Evolutionary conservation across 2,113 vertebrate genomes (phyloP).

Genomic region (Meles meles): DNA sequence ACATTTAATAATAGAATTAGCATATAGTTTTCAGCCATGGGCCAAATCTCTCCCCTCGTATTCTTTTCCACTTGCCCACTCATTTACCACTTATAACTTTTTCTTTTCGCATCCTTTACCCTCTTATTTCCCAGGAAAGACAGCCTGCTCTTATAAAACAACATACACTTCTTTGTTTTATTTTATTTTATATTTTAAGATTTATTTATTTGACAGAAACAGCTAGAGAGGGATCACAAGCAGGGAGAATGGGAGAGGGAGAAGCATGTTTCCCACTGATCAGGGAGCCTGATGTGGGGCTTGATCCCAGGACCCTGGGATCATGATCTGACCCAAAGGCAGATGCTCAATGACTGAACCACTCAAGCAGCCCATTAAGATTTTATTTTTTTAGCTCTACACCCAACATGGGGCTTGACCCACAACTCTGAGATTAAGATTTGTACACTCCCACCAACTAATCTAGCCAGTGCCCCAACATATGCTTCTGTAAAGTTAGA

Average conservation of each 20-base stretch:
- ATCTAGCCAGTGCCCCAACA: background rate
- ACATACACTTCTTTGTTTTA: background rate
- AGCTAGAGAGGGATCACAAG: too few species aligned
- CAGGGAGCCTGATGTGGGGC: too few species aligned
- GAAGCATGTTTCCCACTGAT: too few species aligned
- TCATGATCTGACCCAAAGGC: too few species aligned
- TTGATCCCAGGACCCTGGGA: too few species aligned
- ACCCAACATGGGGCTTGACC: background rate
- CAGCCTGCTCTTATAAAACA: background rate
- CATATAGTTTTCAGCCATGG: background rate
- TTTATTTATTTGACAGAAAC: background rate
- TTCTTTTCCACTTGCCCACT: background rate
- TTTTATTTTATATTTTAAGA: background rate
- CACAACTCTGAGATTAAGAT: background rate
- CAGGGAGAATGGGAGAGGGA: too few species aligned
- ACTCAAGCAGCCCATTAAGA: background rate
- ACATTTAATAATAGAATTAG: conserved; percentile 39
- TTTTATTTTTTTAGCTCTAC: background rate
- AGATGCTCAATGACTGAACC: too few species aligned
- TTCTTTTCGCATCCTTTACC: background rate
- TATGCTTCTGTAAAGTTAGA: background rate
- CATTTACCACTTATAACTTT: background rate
- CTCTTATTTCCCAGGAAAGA: background rate
- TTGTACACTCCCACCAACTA: background rate
- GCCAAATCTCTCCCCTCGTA: background rate